Evolutionary conservation across 2,888 invertebrate species (phyloP).

Genomic region (Disparrhopalites patrizii): DNA sequence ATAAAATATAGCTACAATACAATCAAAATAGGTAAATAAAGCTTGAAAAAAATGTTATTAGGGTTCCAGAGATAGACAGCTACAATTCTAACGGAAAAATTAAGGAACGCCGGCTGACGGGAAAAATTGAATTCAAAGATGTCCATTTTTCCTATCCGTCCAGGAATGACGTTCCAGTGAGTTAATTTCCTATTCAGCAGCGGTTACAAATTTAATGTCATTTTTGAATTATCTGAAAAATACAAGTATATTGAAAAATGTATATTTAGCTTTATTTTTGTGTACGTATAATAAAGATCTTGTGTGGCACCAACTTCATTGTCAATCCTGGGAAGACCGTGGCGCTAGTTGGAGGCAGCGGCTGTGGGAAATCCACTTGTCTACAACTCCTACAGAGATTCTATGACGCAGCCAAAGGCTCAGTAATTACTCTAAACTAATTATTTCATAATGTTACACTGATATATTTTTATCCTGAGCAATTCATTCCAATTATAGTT

Average conservation of each 20-base stretch:
- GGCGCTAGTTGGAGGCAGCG: conserved; percentile 46
- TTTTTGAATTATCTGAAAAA: too few species aligned
- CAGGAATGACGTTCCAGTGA: conserved; percentile 51
- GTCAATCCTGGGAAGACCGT: conserved; percentile 41
- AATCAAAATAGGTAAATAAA: too few species aligned
- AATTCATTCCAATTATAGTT: too few species aligned
- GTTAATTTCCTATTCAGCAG: conserved; percentile 9
- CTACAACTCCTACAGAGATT: conserved; percentile 51
- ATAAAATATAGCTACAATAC: too few species aligned
- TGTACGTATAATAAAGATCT: conserved; percentile 35
- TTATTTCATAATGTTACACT: too few species aligned
- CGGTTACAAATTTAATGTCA: neutral
- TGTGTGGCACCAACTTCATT: conserved; percentile 38
- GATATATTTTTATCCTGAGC: too few species aligned
- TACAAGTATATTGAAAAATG: too few species aligned
- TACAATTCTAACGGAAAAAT: conserved; percentile 51
- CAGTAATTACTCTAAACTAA: conserved; percentile 24
- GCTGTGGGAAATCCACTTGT: conserved; percentile 51
- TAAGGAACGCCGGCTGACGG: conserved; percentile 49
- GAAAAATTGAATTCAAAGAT: conserved; percentile 52
- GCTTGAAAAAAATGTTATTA: too few species aligned
- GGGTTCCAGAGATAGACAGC: conserved; percentile 53
- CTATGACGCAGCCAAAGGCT: conserved; percentile 50
- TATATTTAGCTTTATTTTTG: neutral
- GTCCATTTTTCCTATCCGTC: conserved; percentile 55